Conservation (phyloP, 2,113 vertebrate genomes). For the Mesembrinibis cayennensis region DNA sequence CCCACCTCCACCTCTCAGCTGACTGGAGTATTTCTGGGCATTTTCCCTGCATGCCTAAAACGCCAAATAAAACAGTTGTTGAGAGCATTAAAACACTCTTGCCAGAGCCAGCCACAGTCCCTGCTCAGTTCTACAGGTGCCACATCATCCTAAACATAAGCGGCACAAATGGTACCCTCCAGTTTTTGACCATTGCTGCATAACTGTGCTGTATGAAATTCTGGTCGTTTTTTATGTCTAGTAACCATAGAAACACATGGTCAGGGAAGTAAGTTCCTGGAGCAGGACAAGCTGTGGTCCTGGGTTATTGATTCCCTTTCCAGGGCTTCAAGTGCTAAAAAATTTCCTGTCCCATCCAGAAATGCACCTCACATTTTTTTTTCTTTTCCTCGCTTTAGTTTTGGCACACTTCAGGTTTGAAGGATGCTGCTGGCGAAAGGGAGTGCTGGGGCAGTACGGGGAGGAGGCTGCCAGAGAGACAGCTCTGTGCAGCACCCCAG, state of each 20-base stretch:
- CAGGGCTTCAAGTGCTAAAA: background rate
- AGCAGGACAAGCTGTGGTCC: background rate
- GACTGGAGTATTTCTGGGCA: background rate
- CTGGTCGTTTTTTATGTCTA: background rate
- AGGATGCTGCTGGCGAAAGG: background rate
- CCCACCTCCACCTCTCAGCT: background rate
- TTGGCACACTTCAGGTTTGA: background rate
- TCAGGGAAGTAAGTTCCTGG: background rate
- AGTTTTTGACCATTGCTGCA: fast-evolving
- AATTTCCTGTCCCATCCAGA: background rate
- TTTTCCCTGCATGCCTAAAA: background rate
- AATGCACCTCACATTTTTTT: fast-evolving
- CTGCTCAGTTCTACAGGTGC: background rate
- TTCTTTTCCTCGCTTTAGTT: background rate
- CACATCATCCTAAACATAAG: background rate
- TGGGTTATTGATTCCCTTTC: background rate
- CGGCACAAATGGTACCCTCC: background rate
- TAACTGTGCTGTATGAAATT: background rate
- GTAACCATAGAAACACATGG: background rate
- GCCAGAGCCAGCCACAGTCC: background rate
- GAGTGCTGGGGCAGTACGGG: background rate
- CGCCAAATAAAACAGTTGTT: background rate
- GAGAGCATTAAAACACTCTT: background rate
- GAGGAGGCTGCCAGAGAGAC: background rate
- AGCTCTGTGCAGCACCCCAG: background rate